Base-by-base conservation (phyloP, 1,140 invertebrate species). In the Drosophila trapezifrons region DNA sequence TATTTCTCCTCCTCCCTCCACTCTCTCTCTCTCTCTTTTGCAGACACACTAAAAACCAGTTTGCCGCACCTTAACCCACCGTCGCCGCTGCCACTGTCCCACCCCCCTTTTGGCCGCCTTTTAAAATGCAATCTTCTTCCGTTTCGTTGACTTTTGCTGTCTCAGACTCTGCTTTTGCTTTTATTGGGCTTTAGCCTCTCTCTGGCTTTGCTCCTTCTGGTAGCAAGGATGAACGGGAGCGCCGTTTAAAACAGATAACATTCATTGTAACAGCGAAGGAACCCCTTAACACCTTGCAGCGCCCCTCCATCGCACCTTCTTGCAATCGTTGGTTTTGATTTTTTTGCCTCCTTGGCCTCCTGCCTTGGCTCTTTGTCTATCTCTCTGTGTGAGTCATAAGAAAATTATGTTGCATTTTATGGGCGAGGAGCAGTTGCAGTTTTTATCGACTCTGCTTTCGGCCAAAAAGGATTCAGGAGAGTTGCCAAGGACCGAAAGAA, bases 391-490 rank as follows among this genome's bases (percentile, higher is more conserved):
- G 77, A 89, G 64, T 89, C 84, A 89, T 89, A 89, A 89, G 77
- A 89, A 89, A 89, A 89, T 89, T 89, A 89, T 89, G 84, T 89
- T 89, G 84, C 84, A 89, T 80, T 89, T 89, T 84, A 89, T 83
- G 84, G 73, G 64, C 42, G 9, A 70, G 52, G 20, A 42, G 69
- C 40, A 73, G 71, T 74, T 76, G 83, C 70, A 73, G 72, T 79
- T 86, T 86, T 86, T 83, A 86, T 86, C 82, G 78, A 78, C 63
- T 78, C 49, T 62, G 35, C 56, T 62, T 52, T 70, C 18, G 35
- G 35, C 40, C 56, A 37, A 60, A 75, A 51, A 76, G 74, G 60
- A 67, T 59, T 63, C 59, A 32, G 43, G 15, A 77, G 74, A 77
- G 74, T 62, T 70, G 73, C 55, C 74, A 75, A 77, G 52, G 38